Evolutionary conservation across 1,140 invertebrate genomes (phyloP).

Genomic region (Lysiphlebus fabarum): DNA sequence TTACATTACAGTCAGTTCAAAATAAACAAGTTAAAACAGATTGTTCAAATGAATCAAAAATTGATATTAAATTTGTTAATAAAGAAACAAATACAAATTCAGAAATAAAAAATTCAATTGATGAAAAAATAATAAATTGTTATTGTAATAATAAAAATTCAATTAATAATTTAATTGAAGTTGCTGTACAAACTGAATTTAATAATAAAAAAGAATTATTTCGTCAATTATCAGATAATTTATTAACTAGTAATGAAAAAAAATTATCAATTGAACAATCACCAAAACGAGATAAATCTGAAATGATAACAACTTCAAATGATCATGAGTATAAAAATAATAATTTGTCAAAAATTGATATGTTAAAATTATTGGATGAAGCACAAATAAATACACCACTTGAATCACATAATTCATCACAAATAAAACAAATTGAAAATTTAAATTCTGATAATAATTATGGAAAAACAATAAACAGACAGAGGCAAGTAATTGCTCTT

Average conservation of each 20-base stretch:
- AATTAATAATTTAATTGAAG: too few species aligned
- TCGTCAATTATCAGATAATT: not conserved
- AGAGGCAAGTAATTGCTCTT: constrained; percentile 49
- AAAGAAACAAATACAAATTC: too few species aligned
- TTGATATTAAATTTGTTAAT: too few species aligned
- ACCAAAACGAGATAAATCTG: too few species aligned
- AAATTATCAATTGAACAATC: too few species aligned
- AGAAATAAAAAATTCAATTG: too few species aligned
- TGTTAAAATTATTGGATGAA: constrained; percentile 48
- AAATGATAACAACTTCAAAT: not conserved
- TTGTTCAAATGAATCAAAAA: too few species aligned
- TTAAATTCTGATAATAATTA: constrained; percentile 23
- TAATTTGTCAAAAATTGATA: constrained; percentile 42
- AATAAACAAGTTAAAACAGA: constrained; percentile 25
- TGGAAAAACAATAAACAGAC: constrained; percentile 29
- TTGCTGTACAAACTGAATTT: too few species aligned
- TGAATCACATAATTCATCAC: constrained; percentile 26
- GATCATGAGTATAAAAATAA: constrained; percentile 4
- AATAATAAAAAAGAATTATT: not conserved
- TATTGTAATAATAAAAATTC: too few species aligned
- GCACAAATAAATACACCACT: constrained; percentile 45
- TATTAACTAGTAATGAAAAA: too few species aligned
- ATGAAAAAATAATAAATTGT: too few species aligned
- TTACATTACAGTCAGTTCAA: constrained; percentile 33
- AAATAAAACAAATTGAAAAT: constrained; percentile 29